Evolutionary conservation across 2,113 vertebrate genomes (phyloP).

Genomic region (Centropus unirufus): DNA sequence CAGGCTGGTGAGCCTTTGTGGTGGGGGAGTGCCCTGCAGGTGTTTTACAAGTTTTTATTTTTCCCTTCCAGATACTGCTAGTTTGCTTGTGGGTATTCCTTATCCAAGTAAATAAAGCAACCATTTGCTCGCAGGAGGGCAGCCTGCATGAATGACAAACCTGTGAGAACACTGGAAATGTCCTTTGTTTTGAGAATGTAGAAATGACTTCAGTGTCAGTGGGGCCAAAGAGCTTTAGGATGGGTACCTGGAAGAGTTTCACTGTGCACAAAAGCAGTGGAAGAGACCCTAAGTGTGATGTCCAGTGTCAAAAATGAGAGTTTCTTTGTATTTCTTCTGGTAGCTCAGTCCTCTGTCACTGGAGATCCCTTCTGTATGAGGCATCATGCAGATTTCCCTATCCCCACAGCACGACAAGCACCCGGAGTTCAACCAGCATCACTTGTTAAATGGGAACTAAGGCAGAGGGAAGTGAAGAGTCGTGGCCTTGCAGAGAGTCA

Average conservation of each 20-base stretch:
- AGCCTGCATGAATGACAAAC: neutral
- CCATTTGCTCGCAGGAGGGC: neutral
- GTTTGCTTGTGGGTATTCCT: neutral
- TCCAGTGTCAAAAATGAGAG: neutral
- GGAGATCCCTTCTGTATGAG: neutral
- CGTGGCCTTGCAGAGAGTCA: neutral
- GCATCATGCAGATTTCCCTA: fast-evolving
- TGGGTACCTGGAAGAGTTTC: neutral
- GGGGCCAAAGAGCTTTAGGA: neutral
- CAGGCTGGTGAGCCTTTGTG: fast-evolving
- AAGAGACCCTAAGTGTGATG: fast-evolving
- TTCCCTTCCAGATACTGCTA: neutral
- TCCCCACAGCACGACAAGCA: neutral
- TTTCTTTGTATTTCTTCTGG: fast-evolving
- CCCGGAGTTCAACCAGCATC: neutral
- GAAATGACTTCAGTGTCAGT: neutral
- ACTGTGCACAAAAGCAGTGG: neutral
- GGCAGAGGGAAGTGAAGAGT: neutral
- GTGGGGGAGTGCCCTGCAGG: neutral
- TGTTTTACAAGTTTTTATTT: neutral
- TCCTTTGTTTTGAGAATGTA: neutral
- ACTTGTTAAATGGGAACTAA: fast-evolving
- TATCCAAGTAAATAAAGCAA: neutral
- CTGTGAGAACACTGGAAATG: neutral
- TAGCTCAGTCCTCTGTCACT: neutral